Conservation (phyloP, 2,797 vertebrate species). For the Malacoctenus gilli region DNA sequence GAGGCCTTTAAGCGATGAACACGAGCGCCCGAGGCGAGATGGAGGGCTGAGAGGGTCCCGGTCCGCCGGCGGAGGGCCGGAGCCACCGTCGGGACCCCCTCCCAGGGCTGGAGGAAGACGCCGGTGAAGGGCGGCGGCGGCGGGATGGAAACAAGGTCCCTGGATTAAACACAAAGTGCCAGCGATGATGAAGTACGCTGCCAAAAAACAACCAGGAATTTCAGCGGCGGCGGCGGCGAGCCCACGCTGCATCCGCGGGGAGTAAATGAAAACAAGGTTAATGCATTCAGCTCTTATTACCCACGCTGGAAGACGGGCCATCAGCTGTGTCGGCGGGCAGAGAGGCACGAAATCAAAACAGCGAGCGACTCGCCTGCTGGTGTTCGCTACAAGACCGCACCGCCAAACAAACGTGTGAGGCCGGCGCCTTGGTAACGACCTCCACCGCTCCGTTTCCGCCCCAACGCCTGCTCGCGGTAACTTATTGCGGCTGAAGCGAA, state of each 20-base stretch:
- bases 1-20: constrained; percentile 63
- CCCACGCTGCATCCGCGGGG: constrained; percentile 71
- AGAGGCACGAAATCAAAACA: constrained; percentile 79
- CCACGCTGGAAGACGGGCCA: constrained; percentile 70
- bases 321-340: constrained; percentile 72
- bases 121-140: too few species aligned
- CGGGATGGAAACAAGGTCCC: constrained; percentile 65
- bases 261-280: constrained; percentile 85
- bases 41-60: constrained; percentile 50
- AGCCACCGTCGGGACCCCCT: constrained; percentile 70
- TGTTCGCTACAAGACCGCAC: constrained; percentile 43
- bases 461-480: constrained; percentile 19
- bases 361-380: constrained; percentile 54
- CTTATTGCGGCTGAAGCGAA: constrained; percentile 38
- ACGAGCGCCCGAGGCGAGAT: constrained; percentile 63
- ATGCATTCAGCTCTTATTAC: constrained; percentile 82
- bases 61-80: constrained; percentile 33
- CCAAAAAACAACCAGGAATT: constrained; percentile 62
- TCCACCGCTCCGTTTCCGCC: constrained; percentile 49
- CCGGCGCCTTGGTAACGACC: constrained; percentile 65
- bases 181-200: constrained; percentile 61
- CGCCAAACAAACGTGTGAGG: constrained; percentile 61
- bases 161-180: constrained; percentile 65
- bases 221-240: constrained; percentile 54
- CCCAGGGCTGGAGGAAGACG: constrained; percentile 48